Conservation (phyloP, 2,113 vertebrate genomes). For the Manacus vitellinus region DNA sequence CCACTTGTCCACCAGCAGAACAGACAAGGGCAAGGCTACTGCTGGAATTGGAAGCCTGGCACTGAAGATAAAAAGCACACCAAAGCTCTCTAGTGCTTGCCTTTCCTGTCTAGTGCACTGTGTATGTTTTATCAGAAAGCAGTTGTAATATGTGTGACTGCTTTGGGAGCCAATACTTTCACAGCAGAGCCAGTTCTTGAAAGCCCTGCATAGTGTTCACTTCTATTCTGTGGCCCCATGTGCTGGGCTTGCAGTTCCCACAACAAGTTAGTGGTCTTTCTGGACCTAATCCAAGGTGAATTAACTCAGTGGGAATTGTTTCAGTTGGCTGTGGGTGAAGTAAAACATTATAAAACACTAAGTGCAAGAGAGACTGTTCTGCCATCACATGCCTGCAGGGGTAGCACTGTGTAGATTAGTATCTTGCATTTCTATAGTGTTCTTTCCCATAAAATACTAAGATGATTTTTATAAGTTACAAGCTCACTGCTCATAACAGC, state of each 20-base stretch:
- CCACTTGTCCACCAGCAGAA: background rate
- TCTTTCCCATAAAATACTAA: background rate
- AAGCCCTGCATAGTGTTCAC: background rate
- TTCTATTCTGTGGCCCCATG: background rate
- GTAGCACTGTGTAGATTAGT: background rate
- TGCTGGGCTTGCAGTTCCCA: slow-evolving; percentile 32
- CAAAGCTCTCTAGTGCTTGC: background rate
- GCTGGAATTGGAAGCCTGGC: background rate
- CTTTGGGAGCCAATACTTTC: background rate
- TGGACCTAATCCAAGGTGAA: background rate
- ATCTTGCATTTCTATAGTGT: background rate
- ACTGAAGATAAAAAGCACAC: background rate
- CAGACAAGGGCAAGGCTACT: background rate
- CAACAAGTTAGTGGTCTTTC: background rate
- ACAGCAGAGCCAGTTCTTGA: background rate
- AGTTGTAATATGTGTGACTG: background rate
- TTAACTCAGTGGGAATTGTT: background rate
- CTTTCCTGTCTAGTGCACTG: slow-evolving; percentile 10
- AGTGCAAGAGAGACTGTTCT: background rate
- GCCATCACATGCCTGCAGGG: background rate
- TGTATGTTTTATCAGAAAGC: slow-evolving; percentile 8
- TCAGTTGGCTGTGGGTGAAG: background rate
- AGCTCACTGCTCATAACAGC: background rate
- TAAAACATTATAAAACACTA: background rate
- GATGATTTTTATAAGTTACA: background rate